phyloP scores from a whole-genome alignment of 2,113 vertebrate species.

The Campylorhamphus procurvoides region DNA sequence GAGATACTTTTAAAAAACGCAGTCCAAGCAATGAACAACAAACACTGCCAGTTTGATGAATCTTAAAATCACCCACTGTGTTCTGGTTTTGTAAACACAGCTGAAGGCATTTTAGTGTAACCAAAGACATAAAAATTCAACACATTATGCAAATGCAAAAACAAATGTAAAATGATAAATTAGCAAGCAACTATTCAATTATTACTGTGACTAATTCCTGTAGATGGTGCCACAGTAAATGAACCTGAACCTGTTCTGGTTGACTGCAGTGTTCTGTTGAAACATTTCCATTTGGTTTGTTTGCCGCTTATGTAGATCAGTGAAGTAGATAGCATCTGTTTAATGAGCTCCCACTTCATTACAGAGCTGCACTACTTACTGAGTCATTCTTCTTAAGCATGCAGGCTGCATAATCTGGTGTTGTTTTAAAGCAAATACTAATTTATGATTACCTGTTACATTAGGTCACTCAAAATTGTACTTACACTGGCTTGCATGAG shows the following conservation, averaged over 20 bases:
- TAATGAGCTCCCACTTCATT: conserved; percentile 83
- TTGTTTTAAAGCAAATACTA: conserved; percentile 84
- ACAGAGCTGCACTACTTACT: conserved; percentile 54
- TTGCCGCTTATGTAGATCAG: conserved; percentile 60
- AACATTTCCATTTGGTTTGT: conserved; percentile 77
- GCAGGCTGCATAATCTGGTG: conserved; percentile 65
- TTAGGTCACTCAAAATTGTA: conserved; percentile 80
- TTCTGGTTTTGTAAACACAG: conserved; percentile 20
- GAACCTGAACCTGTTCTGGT: conserved; percentile 79
- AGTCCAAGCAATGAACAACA: neutral
- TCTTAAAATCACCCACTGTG: conserved; percentile 8
- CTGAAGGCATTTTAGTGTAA: conserved; percentile 45
- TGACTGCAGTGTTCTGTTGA: conserved; percentile 73
- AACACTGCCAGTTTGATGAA: neutral
- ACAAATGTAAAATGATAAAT: conserved; percentile 80
- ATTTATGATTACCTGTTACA: conserved; percentile 87
- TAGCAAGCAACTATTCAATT: conserved; percentile 76
- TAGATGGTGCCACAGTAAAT: conserved; percentile 72
- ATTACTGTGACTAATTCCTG: conserved; percentile 78
- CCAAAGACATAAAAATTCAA: conserved; percentile 31
- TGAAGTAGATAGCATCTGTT: conserved; percentile 76
- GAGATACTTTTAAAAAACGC: neutral
- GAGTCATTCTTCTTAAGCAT: conserved; percentile 72
- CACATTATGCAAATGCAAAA: conserved; percentile 72
- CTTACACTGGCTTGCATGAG: conserved; percentile 65